Percentiles rank a stretch among this genome's conserved stretches.
phyloP scores from a whole-genome alignment of 1,140 invertebrate species.

The Lasaia peninsularis region DNA sequence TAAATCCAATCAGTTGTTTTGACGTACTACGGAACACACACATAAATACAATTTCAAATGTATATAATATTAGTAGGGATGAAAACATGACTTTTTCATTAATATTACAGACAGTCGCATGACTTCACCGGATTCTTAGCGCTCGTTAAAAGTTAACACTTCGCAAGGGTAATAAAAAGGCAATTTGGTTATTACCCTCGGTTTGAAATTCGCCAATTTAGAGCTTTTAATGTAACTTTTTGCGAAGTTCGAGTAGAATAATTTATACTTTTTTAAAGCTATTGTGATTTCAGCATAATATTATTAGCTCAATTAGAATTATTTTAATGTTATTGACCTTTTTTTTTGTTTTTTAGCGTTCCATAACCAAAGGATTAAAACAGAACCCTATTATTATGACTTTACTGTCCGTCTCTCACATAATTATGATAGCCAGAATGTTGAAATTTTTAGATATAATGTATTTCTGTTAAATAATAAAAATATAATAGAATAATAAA shows the following conservation, averaged over 20 bases:
- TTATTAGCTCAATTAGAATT: not conserved
- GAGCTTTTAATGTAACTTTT: constrained; percentile 4
- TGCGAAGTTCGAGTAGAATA: constrained; percentile 30
- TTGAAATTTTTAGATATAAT: too few species aligned
- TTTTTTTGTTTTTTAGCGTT: too few species aligned
- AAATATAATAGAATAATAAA: too few species aligned
- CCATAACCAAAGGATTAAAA: not conserved
- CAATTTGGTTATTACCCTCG: constrained; percentile 9
- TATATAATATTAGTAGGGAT: too few species aligned
- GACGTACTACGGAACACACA: too few species aligned
- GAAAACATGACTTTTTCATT: too few species aligned
- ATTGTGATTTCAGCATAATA: not conserved
- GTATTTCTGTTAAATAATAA: too few species aligned
- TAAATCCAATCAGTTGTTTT: too few species aligned
- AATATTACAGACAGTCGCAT: not conserved
- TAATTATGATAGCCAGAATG: too few species aligned
- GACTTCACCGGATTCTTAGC: not conserved
- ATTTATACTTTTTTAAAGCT: constrained; percentile 17
- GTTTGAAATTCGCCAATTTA: constrained; percentile 4
- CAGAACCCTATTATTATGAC: too few species aligned
- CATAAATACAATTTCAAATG: too few species aligned
- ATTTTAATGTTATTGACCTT: not conserved
- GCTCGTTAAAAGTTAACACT: constrained; percentile 10
- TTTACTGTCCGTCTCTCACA: too few species aligned
- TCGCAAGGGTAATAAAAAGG: constrained; percentile 2